Percentiles rank a stretch among this genome's conserved stretches.
Evolutionary conservation across 1,140 invertebrate genomes (phyloP).

Genomic region (Zaprionus capensis): DNA sequence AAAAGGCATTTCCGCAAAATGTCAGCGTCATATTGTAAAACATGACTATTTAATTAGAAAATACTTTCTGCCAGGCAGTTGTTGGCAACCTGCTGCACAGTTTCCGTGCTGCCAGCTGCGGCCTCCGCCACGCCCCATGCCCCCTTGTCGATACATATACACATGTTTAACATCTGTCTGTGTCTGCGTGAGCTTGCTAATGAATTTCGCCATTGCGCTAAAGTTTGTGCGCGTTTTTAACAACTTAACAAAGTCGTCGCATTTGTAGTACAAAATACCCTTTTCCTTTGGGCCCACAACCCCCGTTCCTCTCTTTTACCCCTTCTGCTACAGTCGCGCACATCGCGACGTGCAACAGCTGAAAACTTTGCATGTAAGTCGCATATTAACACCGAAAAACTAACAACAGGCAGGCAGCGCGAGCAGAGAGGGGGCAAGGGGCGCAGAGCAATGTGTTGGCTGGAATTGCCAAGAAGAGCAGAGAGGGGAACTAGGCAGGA

Average conservation of each 20-base stretch:
- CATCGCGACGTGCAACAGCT: conserved; percentile 45
- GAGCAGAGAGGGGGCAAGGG: neutral
- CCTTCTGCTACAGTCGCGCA: neutral
- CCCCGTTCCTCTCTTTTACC: neutral
- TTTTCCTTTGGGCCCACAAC: conserved; percentile 58
- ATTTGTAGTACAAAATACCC: conserved; percentile 75
- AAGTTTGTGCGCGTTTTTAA: conserved; percentile 68
- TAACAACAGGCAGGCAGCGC: conserved; percentile 38
- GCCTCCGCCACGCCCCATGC: conserved; percentile 3
- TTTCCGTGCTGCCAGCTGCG: conserved; percentile 7
- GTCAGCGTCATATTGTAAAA: conserved; percentile 84
- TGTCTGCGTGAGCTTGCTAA: conserved; percentile 53
- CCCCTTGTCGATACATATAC: conserved; percentile 51
- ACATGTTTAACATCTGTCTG: conserved; percentile 7
- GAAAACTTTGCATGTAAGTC: conserved; percentile 76
- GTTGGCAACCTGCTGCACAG: conserved; percentile 21
- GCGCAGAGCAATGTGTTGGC: conserved; percentile 59
- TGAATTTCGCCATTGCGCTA: conserved; percentile 60
- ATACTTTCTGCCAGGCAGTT: conserved; percentile 58
- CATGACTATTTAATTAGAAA: conserved; percentile 84
- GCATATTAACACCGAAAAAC: conserved; percentile 79
- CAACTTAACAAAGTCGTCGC: conserved; percentile 75
- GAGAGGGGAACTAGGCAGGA: neutral
- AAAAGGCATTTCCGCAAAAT: conserved; percentile 83
- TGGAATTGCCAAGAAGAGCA: conserved; percentile 59